Conservation (phyloP, 2,888 invertebrate species). For the Candidula unifasciata region DNA sequence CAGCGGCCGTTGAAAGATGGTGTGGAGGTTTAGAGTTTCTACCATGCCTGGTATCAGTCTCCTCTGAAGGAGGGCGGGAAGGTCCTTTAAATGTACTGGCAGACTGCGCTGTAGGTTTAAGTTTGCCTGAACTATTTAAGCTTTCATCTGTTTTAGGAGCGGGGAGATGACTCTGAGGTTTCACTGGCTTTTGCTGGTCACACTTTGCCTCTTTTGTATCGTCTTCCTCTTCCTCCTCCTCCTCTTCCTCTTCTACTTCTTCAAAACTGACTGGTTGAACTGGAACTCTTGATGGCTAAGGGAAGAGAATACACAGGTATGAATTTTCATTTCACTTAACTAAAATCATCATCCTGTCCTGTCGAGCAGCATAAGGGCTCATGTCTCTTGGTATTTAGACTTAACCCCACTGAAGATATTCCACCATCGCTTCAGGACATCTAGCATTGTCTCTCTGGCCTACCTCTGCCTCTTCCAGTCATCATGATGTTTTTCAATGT, state of each 20-base stretch:
- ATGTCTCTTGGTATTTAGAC: too few relatives aligned
- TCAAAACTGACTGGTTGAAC: slow-evolving; percentile 42
- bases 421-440: too few relatives aligned
- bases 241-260: slow-evolving; percentile 44
- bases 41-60: not conserved
- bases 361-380: too few relatives aligned
- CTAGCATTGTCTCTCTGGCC: too few relatives aligned
- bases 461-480: too few relatives aligned
- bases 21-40: not conserved
- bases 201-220: not conserved
- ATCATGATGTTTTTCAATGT: too few relatives aligned
- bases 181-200: not conserved
- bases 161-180: not conserved
- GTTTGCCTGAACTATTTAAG: not conserved
- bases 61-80: slow-evolving; percentile 27
- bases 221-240: slow-evolving; percentile 17
- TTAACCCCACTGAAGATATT: too few relatives aligned
- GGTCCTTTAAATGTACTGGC: slow-evolving; percentile 25
- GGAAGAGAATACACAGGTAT: too few relatives aligned
- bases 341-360: too few relatives aligned
- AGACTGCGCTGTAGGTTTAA: not conserved
- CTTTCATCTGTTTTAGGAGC: not conserved
- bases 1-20: slow-evolving; percentile 30
- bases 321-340: too few relatives aligned
- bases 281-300: slow-evolving; percentile 23